Conservation (phyloP, 2,888 invertebrate species). For the Athalia rosae region DNA sequence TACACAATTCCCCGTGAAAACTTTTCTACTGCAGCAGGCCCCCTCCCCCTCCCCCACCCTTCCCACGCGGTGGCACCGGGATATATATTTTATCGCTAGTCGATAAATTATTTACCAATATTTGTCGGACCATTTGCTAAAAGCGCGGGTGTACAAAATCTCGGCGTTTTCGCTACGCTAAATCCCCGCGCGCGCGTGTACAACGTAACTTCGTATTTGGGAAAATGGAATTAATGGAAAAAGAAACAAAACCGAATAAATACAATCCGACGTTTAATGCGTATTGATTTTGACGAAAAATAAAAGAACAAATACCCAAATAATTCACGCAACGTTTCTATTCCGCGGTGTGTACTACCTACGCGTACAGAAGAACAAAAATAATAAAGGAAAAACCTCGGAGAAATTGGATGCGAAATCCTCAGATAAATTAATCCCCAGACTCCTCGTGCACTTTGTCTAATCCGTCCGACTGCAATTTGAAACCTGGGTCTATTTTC, state of each 20-base stretch:
- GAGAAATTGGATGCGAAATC: conserved; percentile 48
- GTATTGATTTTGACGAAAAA: not conserved
- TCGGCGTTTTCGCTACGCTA: not conserved
- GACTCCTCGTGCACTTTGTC: conserved; percentile 20
- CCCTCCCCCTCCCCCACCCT: not conserved
- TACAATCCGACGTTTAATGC: conserved; percentile 38
- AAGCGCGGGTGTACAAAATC: too few relatives aligned
- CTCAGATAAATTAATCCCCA: conserved; percentile 15
- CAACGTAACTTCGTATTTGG: conserved; percentile 40
- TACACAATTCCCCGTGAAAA: conserved; percentile 20
- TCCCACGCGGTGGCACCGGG: not conserved
- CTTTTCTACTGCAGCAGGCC: conserved; percentile 23
- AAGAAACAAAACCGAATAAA: conserved; percentile 25
- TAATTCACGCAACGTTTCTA: too few relatives aligned
- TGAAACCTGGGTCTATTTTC: conserved; percentile 14
- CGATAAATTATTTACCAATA: conserved; percentile 42
- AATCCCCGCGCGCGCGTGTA: not conserved
- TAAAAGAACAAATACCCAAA: too few relatives aligned
- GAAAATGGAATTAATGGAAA: conserved; percentile 34
- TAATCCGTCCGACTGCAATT: conserved; percentile 6
- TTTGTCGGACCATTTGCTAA: conserved; percentile 22
- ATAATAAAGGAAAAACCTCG: conserved; percentile 29
- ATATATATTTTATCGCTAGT: conserved; percentile 30
- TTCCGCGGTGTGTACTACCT: too few relatives aligned
- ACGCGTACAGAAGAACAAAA: conserved; percentile 5